phyloP scores from a whole-genome alignment of 35 echinoderm and acorn worm genomes.

The Amphiura filiformis region DNA sequence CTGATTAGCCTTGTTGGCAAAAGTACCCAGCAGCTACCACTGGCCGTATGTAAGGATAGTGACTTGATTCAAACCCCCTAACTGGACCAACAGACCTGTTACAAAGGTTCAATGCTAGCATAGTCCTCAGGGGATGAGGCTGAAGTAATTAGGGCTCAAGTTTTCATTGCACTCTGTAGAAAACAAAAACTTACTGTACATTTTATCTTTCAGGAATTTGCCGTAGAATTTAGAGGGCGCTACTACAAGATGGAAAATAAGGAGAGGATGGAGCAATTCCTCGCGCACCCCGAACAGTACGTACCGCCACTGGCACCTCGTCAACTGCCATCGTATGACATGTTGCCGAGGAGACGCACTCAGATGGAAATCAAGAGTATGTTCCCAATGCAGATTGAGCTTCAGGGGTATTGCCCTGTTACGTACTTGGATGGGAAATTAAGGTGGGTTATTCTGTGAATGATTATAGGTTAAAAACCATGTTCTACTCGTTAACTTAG shows the following conservation, averaged over 20 bases:
- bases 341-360: slow-evolving; percentile 69
- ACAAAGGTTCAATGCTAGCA: too few species aligned
- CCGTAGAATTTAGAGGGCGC: slow-evolving; percentile 85
- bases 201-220: slow-evolving; percentile 40
- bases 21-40: too few species aligned
- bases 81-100: too few species aligned
- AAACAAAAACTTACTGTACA: too few species aligned
- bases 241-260: slow-evolving; percentile 97
- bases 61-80: too few species aligned
- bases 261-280: slow-evolving; percentile 74
- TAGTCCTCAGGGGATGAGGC: too few species aligned
- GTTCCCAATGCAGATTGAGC: slow-evolving; percentile 92
- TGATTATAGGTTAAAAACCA: too few species aligned
- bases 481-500: too few species aligned
- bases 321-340: slow-evolving; percentile 63
- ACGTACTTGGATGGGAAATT: slow-evolving; percentile 93
- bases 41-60: too few species aligned
- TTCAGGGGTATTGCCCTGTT: slow-evolving; percentile 94
- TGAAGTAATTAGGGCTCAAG: too few species aligned
- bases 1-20: too few species aligned
- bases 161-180: too few species aligned
- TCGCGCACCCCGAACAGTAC: slow-evolving; percentile 77
- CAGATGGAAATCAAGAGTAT: slow-evolving; percentile 84
- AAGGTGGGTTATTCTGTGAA: slow-evolving; percentile 42
- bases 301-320: slow-evolving; percentile 87